phyloP scores from a whole-genome alignment of 2,113 vertebrate genomes.

The Spheniscus mendiculus region DNA sequence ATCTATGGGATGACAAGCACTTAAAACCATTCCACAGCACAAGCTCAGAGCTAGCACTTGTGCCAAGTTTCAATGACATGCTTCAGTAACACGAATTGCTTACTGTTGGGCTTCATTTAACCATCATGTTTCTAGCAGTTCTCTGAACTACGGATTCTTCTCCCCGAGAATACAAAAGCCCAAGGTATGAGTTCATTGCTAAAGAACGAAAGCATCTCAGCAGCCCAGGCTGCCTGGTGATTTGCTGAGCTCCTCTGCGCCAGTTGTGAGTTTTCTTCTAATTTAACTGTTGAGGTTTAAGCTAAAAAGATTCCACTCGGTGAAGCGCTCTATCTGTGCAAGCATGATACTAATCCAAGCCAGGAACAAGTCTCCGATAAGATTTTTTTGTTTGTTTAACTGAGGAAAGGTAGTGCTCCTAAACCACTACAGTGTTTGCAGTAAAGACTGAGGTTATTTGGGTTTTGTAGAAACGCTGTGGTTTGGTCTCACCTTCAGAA shows the following conservation, averaged over 20 bases:
- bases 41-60: neutral
- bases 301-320: neutral
- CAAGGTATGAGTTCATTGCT: constrained; percentile 66
- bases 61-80: constrained; percentile 37
- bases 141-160: constrained; percentile 48
- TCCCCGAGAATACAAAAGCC: constrained; percentile 35
- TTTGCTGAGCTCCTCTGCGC: constrained; percentile 25
- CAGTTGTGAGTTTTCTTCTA: constrained; percentile 29
- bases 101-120: constrained; percentile 56
- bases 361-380: neutral
- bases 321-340: neutral
- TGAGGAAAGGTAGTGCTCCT: neutral
- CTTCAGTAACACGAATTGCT: constrained; percentile 37
- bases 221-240: constrained; percentile 44
- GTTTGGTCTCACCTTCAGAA: constrained; percentile 31
- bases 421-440: neutral
- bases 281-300: constrained; percentile 33
- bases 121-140: constrained; percentile 2
- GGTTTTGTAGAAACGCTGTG: neutral
- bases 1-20: constrained; percentile 59
- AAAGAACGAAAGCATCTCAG: constrained; percentile 59
- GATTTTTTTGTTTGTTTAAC: neutral
- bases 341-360: neutral
- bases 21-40: constrained; percentile 52
- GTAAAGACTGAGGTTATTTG: constrained; percentile 8